Evolutionary conservation across 1,140 invertebrate genomes (phyloP).

Genomic region (Cephus cinctus): DNA sequence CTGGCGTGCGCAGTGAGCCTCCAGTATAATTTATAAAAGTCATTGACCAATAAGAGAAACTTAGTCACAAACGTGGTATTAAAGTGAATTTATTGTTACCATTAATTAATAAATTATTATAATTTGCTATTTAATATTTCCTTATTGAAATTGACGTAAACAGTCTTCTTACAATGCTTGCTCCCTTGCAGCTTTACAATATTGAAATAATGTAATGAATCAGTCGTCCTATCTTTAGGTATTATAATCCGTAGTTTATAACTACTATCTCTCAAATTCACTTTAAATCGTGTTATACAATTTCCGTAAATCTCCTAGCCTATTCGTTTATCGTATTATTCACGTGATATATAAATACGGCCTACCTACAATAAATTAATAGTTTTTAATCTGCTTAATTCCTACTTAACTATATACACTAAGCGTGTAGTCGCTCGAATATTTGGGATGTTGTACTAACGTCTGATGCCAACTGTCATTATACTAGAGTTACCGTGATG

Average conservation of each 20-base stretch:
- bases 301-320: constrained; percentile 7
- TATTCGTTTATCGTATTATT: constrained; percentile 17
- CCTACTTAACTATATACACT: constrained; percentile 53
- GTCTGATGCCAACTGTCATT: constrained; percentile 6
- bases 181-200: constrained; percentile 44
- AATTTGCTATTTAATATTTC: constrained; percentile 40
- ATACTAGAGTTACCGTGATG: constrained; percentile 16
- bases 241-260: constrained; percentile 27
- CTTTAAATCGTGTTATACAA: neutral
- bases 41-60: no score
- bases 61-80: constrained; percentile 29
- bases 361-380: constrained; percentile 52
- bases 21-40: no score
- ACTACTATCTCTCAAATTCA: constrained; percentile 13
- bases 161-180: constrained; percentile 54
- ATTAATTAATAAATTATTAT: constrained; percentile 38
- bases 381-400: constrained; percentile 33
- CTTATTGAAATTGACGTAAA: constrained; percentile 55
- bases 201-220: constrained; percentile 41
- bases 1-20: no score
- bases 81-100: constrained; percentile 40
- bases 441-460: constrained; percentile 13
- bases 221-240: constrained; percentile 38
- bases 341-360: constrained; percentile 34
- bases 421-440: constrained; percentile 17